These are phyloP conservation scores for Dendrocincla tyrannina DNA, from an alignment of 2,797 vertebrate genomes.

Conservation along the genomic window DNA sequence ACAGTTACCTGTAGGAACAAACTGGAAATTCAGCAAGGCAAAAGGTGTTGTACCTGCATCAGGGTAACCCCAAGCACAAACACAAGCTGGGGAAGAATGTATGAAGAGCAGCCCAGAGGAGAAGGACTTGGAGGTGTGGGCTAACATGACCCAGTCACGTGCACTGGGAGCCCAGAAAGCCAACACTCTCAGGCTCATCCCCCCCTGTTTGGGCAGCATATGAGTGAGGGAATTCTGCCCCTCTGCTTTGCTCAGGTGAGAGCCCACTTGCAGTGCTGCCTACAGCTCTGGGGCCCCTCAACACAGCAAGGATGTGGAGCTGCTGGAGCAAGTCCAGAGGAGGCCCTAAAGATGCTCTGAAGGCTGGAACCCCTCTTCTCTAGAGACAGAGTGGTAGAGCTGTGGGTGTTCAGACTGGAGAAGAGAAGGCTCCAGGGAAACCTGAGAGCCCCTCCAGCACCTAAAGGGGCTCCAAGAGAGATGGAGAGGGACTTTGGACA, in stretches of 20 bases:
- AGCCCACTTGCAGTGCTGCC: background rate
- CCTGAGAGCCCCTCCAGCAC: background rate
- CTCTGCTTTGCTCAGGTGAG: background rate
- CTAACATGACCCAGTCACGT: accelerated
- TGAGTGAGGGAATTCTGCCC: background rate
- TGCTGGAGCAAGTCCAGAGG: background rate
- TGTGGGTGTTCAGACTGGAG: background rate
- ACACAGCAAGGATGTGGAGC: background rate
- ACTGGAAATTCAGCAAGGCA: background rate
- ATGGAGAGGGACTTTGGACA: background rate
- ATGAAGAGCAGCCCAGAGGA: background rate
- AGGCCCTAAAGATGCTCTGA: accelerated
- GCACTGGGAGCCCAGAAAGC: background rate
- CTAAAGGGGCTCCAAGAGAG: background rate
- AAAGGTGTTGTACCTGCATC: background rate
- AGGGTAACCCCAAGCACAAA: background rate
- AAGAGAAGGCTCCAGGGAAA: background rate
- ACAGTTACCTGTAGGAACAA: background rate
- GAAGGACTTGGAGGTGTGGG: background rate
- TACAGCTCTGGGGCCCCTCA: background rate
- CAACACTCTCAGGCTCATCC: background rate
- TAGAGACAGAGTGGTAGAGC: background rate
- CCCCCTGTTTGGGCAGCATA: background rate
- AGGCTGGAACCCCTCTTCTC: background rate
- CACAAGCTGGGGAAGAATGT: background rate